phyloP scores from a whole-genome alignment of 2,888 invertebrate species.

The Ormyrus rosae region DNA sequence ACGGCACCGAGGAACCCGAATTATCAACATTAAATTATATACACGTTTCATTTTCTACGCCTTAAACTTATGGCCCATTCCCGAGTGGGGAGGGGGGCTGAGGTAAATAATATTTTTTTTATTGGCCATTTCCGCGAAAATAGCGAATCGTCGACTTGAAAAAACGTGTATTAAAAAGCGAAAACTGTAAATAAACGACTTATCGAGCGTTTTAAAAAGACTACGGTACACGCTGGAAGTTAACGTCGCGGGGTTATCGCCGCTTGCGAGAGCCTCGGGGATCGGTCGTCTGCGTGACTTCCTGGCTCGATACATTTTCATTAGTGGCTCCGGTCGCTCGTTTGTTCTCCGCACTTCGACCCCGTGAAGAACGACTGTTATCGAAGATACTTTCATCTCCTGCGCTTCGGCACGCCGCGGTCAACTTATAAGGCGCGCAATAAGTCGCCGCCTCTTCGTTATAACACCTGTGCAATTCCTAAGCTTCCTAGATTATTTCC shows the following conservation, averaged over 20 bases:
- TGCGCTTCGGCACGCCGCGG: conserved; percentile 29
- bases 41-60: conserved; percentile 23
- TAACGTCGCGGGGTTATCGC: too few relatives aligned
- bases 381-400: conserved; percentile 34
- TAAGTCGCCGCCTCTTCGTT: conserved; percentile 42
- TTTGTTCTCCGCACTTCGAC: conserved; percentile 28
- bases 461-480: conserved; percentile 39
- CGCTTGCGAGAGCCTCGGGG: neutral
- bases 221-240: too few relatives aligned
- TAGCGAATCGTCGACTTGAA: too few relatives aligned
- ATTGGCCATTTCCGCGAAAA: too few relatives aligned
- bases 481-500: conserved; percentile 42
- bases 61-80: neutral
- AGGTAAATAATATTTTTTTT: too few relatives aligned
- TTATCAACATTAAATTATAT: neutral
- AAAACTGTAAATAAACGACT: too few relatives aligned
- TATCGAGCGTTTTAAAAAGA: too few relatives aligned
- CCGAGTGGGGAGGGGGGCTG: too few relatives aligned
- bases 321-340: conserved; percentile 59
- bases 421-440: neutral
- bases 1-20: conserved; percentile 1
- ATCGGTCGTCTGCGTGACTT: conserved; percentile 61
- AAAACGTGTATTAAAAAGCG: too few relatives aligned
- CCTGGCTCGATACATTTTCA: conserved; percentile 67
- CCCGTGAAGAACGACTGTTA: conserved; percentile 8